Evolutionary conservation across 2,888 invertebrate genomes (phyloP), one percentile per base, ranked within the genome.

Genomic region (Ceraclea dissimilis): DNA sequence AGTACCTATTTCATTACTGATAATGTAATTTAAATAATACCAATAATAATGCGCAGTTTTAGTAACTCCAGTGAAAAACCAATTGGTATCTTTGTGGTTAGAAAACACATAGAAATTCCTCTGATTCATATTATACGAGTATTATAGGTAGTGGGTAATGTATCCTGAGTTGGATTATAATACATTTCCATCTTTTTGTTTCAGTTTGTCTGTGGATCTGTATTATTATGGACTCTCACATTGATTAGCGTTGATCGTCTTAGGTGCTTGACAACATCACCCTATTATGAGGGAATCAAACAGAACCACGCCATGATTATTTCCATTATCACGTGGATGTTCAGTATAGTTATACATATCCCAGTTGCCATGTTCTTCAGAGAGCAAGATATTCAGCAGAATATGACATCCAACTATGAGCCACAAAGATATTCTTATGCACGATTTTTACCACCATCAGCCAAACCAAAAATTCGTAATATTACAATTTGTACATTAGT

Each of bases 171-270:
- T n/a, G n/a, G n/a, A n/a, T n/a, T n/a, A n/a, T n/a, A n/a, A n/a
- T n/a, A n/a, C n/a, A n/a, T n/a, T n/a, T n/a, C n/a, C n/a, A n/a
- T 19, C 18, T 16, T 57, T 63, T 58, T 63, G 47, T 70, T 71
- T 39, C 70, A 80, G 81, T 76, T 80, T 59, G 79, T 80, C 11
- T 79, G 80, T 63, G 80, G 79, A 19, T 78, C 79, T 56, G 79
- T 79, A 22, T 70, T 81, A 8, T 70, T 80, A 26, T 81, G 81
- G 81, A 80, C 80, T 1, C 65, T 80, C 49, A 78, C 79, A 13
- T 68, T 79, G 53, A 80, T 81, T 68, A 79, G 79, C 60, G 76
- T 79, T 68, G 80, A 80, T 66, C 70, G 80, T 20, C 73, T 80
- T 64, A 70, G 76, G 18, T 81, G 80, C 67, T 73, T 80, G 53